Percentiles rank a stretch among this genome's conserved stretches.
Evolutionary conservation across 35 echinoderm and acorn worm species (phyloP).

Genomic region (Lytechinus pictus): DNA sequence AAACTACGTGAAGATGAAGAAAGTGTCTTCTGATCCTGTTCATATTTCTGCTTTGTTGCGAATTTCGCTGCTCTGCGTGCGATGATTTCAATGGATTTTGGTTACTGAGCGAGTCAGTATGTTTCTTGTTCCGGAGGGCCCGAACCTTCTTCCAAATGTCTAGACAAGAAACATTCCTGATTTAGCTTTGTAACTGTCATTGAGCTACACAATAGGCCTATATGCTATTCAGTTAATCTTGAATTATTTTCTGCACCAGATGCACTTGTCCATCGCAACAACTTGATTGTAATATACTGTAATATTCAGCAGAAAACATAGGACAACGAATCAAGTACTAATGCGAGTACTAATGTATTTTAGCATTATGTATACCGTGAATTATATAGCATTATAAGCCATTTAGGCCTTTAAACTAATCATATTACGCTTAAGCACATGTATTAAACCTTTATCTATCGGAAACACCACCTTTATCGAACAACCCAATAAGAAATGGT

Average conservation of each 20-base stretch:
- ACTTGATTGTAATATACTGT: neutral
- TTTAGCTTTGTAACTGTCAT: neutral
- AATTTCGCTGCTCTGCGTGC: constrained; percentile 23
- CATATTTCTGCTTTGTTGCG: constrained; percentile 37
- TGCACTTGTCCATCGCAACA: neutral
- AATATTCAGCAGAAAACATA: too few species aligned
- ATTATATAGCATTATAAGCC: too few species aligned
- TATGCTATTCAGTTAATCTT: neutral
- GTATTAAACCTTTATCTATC: too few species aligned
- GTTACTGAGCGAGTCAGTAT: constrained; percentile 17
- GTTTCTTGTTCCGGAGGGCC: neutral
- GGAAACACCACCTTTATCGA: too few species aligned
- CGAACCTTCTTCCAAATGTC: neutral
- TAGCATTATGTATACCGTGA: too few species aligned
- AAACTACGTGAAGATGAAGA: neutral
- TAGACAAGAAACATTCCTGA: constrained; percentile 11
- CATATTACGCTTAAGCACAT: too few species aligned
- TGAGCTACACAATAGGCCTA: neutral
- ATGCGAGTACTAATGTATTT: too few species aligned
- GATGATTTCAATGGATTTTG: constrained; percentile 23
- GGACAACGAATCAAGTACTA: too few species aligned
- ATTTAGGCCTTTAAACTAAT: too few species aligned
- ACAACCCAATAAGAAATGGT: too few species aligned
- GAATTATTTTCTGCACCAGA: neutral
- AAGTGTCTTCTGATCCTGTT: neutral